These are phyloP conservation scores for Lithobates pipiens DNA, from an alignment of 2,797 vertebrate genomes.

Conservation along the genomic window DNA sequence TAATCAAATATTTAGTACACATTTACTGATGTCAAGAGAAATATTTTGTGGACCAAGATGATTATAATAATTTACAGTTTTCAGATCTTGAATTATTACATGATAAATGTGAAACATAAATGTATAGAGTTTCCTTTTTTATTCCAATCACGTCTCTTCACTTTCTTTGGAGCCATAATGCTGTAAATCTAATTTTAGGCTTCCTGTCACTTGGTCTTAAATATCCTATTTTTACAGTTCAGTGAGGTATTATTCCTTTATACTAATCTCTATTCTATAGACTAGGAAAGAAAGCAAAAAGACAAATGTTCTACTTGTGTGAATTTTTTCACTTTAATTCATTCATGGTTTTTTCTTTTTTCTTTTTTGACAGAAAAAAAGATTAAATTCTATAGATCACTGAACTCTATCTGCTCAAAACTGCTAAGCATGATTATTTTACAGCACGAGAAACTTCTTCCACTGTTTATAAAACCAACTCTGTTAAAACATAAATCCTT, in stretches of 20 bases:
- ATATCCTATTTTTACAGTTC: constrained; percentile 27
- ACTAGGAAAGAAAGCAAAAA: constrained; percentile 2
- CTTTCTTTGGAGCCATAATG: constrained; percentile 6
- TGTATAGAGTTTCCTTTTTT: too few species aligned
- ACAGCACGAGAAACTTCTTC: background rate
- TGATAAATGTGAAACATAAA: too few species aligned
- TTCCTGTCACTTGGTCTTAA: constrained; percentile 14
- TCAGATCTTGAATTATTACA: too few species aligned
- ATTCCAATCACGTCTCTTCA: background rate
- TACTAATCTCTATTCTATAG: constrained; percentile 28
- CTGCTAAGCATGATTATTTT: constrained; percentile 16
- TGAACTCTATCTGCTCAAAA: constrained; percentile 21
- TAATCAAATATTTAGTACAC: too few species aligned
- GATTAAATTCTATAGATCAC: constrained; percentile 37
- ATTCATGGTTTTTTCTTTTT: background rate
- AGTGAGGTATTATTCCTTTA: constrained; percentile 33
- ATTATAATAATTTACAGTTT: too few species aligned
- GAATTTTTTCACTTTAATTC: constrained; percentile 21
- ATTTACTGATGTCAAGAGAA: too few species aligned
- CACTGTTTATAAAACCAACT: constrained; percentile 18
- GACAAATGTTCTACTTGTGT: constrained; percentile 27
- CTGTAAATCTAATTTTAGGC: constrained; percentile 11
- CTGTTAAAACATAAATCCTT: constrained; percentile 28
- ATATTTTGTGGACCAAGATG: too few species aligned
- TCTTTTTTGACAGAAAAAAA: constrained; percentile 22